Percentiles rank a stretch among this genome's conserved stretches.
Conservation (phyloP, 1,140 invertebrate species). For the Rhagoletis zephyria region DNA sequence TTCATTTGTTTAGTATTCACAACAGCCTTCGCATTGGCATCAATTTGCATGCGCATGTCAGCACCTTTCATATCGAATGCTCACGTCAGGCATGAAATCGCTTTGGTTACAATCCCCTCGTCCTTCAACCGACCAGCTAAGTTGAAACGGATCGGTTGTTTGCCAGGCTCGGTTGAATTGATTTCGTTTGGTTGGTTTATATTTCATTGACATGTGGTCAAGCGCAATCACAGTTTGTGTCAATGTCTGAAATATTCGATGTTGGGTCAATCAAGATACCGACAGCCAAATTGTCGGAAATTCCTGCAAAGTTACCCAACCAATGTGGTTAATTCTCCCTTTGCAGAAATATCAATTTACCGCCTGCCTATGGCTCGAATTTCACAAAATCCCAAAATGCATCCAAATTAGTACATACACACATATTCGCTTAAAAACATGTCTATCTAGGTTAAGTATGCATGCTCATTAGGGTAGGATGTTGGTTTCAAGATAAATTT, state of each 20-base stretch:
- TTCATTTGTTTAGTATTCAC: background rate
- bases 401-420: background rate
- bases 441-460: background rate
- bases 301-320: conserved; percentile 45
- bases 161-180: background rate
- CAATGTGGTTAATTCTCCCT: conserved; percentile 32
- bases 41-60: conserved; percentile 6
- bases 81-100: conserved; percentile 26
- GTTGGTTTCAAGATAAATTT: background rate
- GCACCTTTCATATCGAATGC: background rate
- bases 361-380: background rate
- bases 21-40: background rate
- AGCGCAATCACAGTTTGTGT: conserved; percentile 33
- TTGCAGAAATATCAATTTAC: conserved; percentile 40
- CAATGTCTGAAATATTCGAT: background rate
- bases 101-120: background rate
- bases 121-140: background rate
- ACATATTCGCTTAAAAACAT: background rate
- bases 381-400: conserved; percentile 18
- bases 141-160: background rate
- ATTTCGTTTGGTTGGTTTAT: conserved; percentile 46
- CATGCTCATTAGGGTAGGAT: background rate
- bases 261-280: conserved; percentile 29
- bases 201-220: conserved; percentile 50
- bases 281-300: conserved; percentile 23